These are phyloP conservation scores for Pandemis corylana DNA, from an alignment of 2,888 invertebrate genomes.

Conservation along the genomic window DNA sequence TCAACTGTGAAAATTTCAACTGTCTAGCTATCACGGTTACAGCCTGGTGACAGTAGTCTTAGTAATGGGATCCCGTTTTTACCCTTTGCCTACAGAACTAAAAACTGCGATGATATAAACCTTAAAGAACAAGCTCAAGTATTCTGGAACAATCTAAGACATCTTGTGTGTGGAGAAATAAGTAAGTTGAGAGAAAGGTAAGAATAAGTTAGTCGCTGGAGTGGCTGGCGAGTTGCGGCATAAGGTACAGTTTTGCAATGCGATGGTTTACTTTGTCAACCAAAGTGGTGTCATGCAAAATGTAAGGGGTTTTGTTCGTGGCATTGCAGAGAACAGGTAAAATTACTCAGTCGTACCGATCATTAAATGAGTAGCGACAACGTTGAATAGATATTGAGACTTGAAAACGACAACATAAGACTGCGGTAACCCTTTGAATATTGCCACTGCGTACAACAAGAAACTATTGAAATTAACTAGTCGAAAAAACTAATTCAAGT, in stretches of 20 bases:
- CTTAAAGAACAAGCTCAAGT: too few species aligned
- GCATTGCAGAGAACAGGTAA: background rate
- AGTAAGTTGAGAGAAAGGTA: background rate
- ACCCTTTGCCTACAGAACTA: too few species aligned
- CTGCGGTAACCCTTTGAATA: too few species aligned
- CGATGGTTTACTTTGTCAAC: slow-evolving; percentile 20
- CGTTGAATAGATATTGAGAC: background rate
- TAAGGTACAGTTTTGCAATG: slow-evolving; percentile 11
- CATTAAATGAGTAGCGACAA: background rate
- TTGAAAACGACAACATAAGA: background rate
- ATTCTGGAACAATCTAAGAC: too few species aligned
- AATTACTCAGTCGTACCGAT: background rate
- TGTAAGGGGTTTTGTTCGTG: background rate
- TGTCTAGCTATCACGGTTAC: too few species aligned
- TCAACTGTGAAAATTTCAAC: too few species aligned
- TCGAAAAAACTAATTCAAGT: too few species aligned
- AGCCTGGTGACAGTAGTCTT: too few species aligned
- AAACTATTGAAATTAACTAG: background rate
- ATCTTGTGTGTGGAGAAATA: background rate
- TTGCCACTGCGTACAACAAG: too few species aligned
- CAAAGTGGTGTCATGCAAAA: background rate
- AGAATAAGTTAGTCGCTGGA: background rate
- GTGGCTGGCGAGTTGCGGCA: background rate
- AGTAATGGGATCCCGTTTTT: too few species aligned
- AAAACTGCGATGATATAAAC: too few species aligned